Conservation (phyloP, 2,888 invertebrate genomes). For the Choristoneura rosaceana region DNA sequence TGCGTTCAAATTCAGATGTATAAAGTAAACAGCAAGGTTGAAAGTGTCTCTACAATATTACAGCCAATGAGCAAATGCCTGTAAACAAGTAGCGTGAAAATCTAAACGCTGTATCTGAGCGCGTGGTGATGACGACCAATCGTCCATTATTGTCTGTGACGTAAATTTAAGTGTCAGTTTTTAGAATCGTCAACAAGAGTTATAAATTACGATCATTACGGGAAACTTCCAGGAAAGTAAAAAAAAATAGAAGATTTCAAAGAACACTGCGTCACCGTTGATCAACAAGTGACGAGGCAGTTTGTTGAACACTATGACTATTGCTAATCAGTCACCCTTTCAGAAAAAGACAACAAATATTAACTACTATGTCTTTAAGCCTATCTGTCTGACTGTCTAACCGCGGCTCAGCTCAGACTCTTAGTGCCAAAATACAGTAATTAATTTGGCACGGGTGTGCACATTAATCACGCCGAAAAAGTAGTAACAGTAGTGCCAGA, state of each 20-base stretch:
- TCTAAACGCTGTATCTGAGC: conserved; percentile 12
- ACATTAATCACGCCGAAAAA: no score
- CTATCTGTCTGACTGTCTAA: no score
- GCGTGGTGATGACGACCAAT: conserved; percentile 21
- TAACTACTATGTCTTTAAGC: no score
- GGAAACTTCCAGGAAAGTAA: conserved; percentile 29
- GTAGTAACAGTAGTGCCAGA: no score
- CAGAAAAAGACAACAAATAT: neutral
- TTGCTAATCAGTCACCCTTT: neutral
- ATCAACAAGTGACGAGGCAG: conserved; percentile 18
- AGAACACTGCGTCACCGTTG: conserved; percentile 16
- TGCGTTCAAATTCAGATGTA: conserved; percentile 8
- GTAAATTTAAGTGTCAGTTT: conserved; percentile 18
- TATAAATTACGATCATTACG: conserved; percentile 30
- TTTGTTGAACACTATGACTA: conserved; percentile 6
- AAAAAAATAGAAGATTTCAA: conserved; percentile 30
- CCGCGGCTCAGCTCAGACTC: no score
- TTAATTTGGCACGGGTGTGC: no score
- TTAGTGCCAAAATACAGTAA: no score
- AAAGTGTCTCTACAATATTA: neutral
- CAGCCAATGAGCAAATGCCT: conserved; percentile 28
- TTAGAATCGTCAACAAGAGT: conserved; percentile 23
- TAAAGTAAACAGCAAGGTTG: conserved; percentile 8
- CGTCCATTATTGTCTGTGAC: conserved; percentile 28
- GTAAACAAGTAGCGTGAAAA: conserved; percentile 31